Base-by-base conservation (phyloP, 2,113 vertebrate species). In the Alexandromys fortis region DNA sequence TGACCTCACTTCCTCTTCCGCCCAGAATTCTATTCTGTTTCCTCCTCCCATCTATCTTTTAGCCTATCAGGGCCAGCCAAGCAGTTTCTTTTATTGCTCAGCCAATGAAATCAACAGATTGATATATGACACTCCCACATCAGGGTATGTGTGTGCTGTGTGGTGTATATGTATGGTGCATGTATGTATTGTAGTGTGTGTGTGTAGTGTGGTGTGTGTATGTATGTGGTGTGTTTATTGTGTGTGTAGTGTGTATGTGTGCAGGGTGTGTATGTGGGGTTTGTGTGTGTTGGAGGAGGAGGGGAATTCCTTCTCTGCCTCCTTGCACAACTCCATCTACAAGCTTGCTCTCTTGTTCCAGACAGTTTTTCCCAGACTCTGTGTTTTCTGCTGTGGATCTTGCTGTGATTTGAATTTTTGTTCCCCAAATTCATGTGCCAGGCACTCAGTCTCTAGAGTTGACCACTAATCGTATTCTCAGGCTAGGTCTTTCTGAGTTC, bases 201-300 rank as follows among this genome's bases (percentile, higher is more conserved):
- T 55, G 16, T 55, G 3, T 55, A 17, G 52, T 55, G 52, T 55
- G 52, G 52, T 55, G 52, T 55, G 26, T 16, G 26, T 49, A 28
- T 47, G 30, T 79, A 7, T 79, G 77, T 30, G 79, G 14, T 42
- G 17, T 55, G 55, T 19, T 17, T 55, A 17, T 55, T 55, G 52
- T 55, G 52, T 52, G 52, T 55, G 52, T 86, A 3, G 91, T 96
- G 97, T 95, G 96, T 97, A 42, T 16, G 24, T 76, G 22, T 76
- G 22, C 26, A 13, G 47, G 75, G 45, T 49, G 76, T 78, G 13
- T 30, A 11, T 49, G 11, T 78, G 12, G 26, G 3, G 26, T 30
- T 14, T 47, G 47, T 79, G 14, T 79, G 77, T 49, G 55, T 26
- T 42, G 28, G 12, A 61, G 22, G 11, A 5, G 30, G 17, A 75